Base-by-base conservation (phyloP, 2,797 vertebrate species). In the Aphelocoma californica region DNA sequence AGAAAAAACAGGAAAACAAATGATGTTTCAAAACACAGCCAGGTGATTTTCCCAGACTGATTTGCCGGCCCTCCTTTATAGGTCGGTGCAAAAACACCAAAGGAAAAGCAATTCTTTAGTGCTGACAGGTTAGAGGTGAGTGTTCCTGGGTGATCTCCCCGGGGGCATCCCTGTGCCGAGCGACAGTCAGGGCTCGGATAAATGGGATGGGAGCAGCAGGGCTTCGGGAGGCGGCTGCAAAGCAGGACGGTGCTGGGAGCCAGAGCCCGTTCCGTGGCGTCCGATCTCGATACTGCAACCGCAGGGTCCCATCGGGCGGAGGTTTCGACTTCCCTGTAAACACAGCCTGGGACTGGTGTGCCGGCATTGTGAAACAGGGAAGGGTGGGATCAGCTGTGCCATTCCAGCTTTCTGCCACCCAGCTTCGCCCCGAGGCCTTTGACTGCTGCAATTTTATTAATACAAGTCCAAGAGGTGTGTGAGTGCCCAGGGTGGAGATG, bases 1-100 rank as follows among this genome's bases (percentile, higher is more conserved):
- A 9, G 29, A 6, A 28, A 40, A 29, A 6, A 47, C 16, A 8
- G 18, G 51, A 86, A 88, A 74, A n/a, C 71, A 85, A 67, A 34
- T 0, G 29, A 8, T 31, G 57, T 93, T 85, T 89, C 81, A 80
- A 90, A 96, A 93, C 26, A 45, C 20, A 3, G 0, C 83, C 25
- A 5, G 7, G 74, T 92, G 90, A 77, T 92, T 84, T 94, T 93
- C 94, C 80, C 93, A 93, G 81, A 75, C 90, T 94, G 93, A 93
- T 94, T 80, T 44, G 38, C 23, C 1, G 1, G 34, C 50, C 18
- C 20, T 56, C 0, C 0, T 87, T 71, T 60, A 34, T 5, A 18
- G n/a, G 18, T 53, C 51, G 60, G 32, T 8, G 2, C 25, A n/a
- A 51, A 90, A 94, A 44, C 51, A 40, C 8, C 8, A 0, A 4